Evolutionary conservation across 2,113 vertebrate genomes (phyloP), one percentile per base, ranked within the genome.

Genomic region (Numida meleagris): DNA sequence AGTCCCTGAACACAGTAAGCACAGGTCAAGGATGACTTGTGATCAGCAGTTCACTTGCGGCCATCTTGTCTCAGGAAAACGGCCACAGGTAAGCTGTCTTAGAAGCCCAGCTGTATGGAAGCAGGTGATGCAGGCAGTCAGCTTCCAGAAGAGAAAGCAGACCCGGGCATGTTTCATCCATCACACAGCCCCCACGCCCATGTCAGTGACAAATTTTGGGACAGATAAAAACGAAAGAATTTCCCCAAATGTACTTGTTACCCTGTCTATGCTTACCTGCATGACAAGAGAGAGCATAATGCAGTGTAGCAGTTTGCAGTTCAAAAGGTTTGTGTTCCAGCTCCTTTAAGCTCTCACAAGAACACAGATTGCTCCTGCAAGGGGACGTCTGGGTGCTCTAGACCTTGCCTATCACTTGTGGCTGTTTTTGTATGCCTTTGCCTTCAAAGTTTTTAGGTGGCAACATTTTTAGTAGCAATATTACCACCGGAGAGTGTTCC

Each of bases 181-280:
- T 66, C 65, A 21, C 29, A 57, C 6, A 70, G 24, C 5, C 3
- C 6, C 27, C 4, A 10, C 10, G 7, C 33, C 31, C 8, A 8
- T 31, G 23, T 25, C 53, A 70, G 45, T 3, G 3, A 70, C 31
- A 70, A 74, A 80, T 24, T 29, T 20, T 74, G 10, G 18, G 18
- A 79, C 2, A 3, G 86, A 50, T 11, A 38, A 5, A 4, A 6
- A 20, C 50, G 12, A 65, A 71, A 38, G 16, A 68, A 27, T 46
- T 59, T 89, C 59, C 14, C 12, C 57, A 31, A 66, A 10, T 48
- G 16, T 24, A 66, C 6, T 7, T 62, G 9, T 23, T 53, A 27
- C 31, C 61, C 86, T 2, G 1, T 4, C 9, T 74, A 31, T 43
- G 33, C 6, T 18, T 1, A 0, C 40, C 33, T 34, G 18, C 27